These are phyloP conservation scores for Beroe ovata DNA, from an alignment of 37 sponge, comb jelly and placozoan genomes.

Conservation along the genomic window DNA sequence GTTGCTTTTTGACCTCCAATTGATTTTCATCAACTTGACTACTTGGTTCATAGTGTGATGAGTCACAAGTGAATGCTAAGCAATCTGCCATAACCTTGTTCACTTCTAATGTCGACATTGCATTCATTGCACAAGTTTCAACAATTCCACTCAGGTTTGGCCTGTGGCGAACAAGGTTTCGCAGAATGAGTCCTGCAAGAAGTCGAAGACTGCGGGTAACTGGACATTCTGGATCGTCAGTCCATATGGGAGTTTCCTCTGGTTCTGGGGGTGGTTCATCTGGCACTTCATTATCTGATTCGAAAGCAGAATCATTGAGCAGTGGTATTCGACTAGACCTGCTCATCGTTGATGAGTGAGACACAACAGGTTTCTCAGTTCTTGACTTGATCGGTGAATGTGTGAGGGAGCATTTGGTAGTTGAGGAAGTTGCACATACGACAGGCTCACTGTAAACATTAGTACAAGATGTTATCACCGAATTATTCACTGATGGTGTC, in stretches of 20 bases:
- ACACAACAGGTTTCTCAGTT: too few species aligned
- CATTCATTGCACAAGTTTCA: background rate
- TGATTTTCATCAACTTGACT: too few species aligned
- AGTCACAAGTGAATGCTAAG: background rate
- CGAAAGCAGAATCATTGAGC: too few species aligned
- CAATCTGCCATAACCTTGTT: slow-evolving; percentile 4
- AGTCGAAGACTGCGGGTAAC: slow-evolving; percentile 9
- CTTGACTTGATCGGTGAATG: background rate
- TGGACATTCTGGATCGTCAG: background rate
- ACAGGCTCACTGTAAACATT: slow-evolving; percentile 30
- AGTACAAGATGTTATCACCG: slow-evolving; percentile 1
- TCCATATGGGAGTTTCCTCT: too few species aligned
- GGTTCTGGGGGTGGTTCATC: too few species aligned
- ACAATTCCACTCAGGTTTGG: background rate
- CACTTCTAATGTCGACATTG: background rate
- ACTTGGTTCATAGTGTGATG: too few species aligned
- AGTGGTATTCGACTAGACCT: too few species aligned
- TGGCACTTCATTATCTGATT: too few species aligned
- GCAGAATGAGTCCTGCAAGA: background rate
- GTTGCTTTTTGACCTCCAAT: too few species aligned
- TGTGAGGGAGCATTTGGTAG: background rate
- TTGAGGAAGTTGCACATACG: background rate
- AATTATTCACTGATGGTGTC: background rate
- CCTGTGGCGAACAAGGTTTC: background rate
- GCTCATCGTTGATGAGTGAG: too few species aligned